These are phyloP conservation scores for Bos javanicus DNA, from an alignment of 2,113 vertebrate species.

Conservation along the genomic window DNA sequence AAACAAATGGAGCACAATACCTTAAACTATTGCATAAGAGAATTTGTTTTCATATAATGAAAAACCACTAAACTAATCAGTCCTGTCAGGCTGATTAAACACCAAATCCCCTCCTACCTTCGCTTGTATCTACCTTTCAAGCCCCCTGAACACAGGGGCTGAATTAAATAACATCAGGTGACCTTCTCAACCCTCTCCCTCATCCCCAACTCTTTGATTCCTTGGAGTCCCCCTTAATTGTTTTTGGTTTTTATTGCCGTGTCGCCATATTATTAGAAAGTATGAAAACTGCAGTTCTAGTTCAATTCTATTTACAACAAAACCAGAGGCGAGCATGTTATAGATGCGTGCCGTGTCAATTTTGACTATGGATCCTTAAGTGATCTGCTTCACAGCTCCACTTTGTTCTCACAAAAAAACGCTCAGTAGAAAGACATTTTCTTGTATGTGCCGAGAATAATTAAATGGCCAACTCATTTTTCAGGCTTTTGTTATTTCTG, in stretches of 20 bases:
- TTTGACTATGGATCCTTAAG: not conserved
- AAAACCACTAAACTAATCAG: not conserved
- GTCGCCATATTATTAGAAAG: not conserved
- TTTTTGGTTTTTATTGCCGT: not conserved
- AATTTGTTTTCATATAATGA: not conserved
- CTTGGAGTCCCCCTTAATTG: not conserved
- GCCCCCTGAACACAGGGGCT: not conserved
- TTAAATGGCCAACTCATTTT: slow-evolving; percentile 69
- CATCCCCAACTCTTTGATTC: not conserved
- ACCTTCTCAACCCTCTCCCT: not conserved
- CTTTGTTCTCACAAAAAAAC: not conserved
- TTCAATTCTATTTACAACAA: not conserved
- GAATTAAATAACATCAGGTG: not conserved
- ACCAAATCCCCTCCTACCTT: not conserved
- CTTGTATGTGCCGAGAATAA: slow-evolving; percentile 58
- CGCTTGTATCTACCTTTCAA: not conserved
- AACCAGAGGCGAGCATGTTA: not conserved
- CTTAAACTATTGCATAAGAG: not conserved
- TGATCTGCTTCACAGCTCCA: not conserved
- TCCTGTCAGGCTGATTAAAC: not conserved
- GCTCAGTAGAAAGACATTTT: not conserved
- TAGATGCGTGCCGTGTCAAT: not conserved
- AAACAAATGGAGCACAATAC: not conserved
- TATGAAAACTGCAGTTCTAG: not conserved
- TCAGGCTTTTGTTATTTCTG: slow-evolving; percentile 74